A percentile compares a stretch with the other conserved stretches of the same genome.
Evolutionary conservation across 2,888 invertebrate genomes (phyloP).

Genomic region (Spisula subtruncata): DNA sequence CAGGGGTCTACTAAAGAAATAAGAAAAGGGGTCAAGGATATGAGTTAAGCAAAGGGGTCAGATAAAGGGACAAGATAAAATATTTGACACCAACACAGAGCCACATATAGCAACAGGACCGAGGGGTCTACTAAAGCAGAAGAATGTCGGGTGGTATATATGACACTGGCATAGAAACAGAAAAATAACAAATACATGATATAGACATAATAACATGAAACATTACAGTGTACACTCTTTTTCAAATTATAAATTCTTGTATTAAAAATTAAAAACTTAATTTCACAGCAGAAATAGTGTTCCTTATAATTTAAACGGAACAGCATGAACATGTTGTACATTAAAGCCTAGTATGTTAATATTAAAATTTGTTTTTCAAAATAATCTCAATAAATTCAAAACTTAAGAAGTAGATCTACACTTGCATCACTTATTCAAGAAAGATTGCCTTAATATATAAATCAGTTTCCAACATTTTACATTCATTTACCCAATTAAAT

Average conservation of each 20-base stretch:
- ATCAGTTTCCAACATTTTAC: no score
- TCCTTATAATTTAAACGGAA: not conserved
- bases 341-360: not conserved
- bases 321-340: not conserved
- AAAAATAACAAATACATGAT: not conserved
- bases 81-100: no score
- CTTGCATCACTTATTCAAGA: no score
- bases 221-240: not conserved
- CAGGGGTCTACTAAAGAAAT: no score
- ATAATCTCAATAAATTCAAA: no score
- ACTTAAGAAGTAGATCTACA: no score
- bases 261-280: not conserved
- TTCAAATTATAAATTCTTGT: not conserved
- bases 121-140: not conserved
- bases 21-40: not conserved
- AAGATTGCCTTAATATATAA: no score
- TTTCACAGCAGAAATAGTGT: not conserved
- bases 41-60: not conserved
- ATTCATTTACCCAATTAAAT: no score
- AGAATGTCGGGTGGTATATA: slow-evolving; percentile 31
- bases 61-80: not conserved
- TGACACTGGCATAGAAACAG: slow-evolving; percentile 36
- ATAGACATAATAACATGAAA: slow-evolving; percentile 13
- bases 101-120: no score
- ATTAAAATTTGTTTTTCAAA: not conserved